Conservation (phyloP, 2,888 invertebrate genomes). For the Drosophila mimica region DNA sequence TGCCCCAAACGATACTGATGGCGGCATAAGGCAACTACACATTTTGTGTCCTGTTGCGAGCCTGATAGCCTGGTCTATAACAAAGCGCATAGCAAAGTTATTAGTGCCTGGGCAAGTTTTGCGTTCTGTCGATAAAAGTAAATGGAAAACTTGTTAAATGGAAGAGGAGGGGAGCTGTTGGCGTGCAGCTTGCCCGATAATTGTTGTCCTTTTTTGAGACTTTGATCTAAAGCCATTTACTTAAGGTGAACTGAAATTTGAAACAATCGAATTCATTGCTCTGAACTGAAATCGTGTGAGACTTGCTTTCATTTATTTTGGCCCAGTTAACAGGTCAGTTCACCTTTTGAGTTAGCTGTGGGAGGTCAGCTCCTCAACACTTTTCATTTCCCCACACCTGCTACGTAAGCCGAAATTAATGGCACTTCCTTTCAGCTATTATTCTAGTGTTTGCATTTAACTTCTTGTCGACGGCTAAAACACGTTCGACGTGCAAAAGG, state of each 20-base stretch:
- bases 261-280: slow-evolving; percentile 27
- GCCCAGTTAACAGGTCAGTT: slow-evolving; percentile 36
- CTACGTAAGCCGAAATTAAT: slow-evolving; percentile 62
- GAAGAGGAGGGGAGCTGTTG: slow-evolving; percentile 17
- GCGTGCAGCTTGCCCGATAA: slow-evolving; percentile 33
- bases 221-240: slow-evolving; percentile 57
- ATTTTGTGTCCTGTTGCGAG: slow-evolving; percentile 61
- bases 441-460: slow-evolving; percentile 56
- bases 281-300: slow-evolving; percentile 46
- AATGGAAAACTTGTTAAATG: slow-evolving; percentile 57
- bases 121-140: slow-evolving; percentile 52
- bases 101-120: slow-evolving; percentile 52
- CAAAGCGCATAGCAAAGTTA: slow-evolving; percentile 63
- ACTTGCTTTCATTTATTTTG: slow-evolving; percentile 63
- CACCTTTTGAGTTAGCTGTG: slow-evolving; percentile 19
- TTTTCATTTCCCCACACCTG: not conserved
- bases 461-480: slow-evolving; percentile 49
- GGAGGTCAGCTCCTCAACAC: slow-evolving; percentile 1
- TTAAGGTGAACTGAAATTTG: slow-evolving; percentile 43
- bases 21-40: slow-evolving; percentile 8
- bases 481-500: slow-evolving; percentile 71
- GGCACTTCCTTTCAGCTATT: slow-evolving; percentile 71
- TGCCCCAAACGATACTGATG: not conserved
- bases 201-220: slow-evolving; percentile 43
- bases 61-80: slow-evolving; percentile 38